Evolutionary conservation across 2,797 vertebrate species (phyloP).

Genomic region (Macropus fuliginosus): DNA sequence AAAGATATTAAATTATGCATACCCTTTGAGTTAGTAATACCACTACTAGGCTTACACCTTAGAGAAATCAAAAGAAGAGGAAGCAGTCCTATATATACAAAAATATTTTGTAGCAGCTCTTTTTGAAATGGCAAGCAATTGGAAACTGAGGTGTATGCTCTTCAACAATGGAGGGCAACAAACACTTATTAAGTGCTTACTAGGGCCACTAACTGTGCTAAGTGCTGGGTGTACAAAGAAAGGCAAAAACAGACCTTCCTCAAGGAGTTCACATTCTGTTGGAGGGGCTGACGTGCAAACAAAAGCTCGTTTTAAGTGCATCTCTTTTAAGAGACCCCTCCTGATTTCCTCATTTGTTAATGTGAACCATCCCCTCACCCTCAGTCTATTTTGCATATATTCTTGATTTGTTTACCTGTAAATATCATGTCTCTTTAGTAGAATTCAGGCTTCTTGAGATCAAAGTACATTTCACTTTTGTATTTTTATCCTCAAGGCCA

Average conservation of each 20-base stretch:
- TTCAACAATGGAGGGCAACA: neutral
- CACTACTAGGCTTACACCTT: too few relatives aligned
- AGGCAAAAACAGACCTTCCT: neutral
- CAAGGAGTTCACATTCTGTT: slow-evolving; percentile 23
- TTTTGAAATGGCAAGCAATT: too few relatives aligned
- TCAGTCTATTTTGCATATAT: neutral
- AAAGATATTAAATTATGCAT: too few relatives aligned
- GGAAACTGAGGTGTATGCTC: too few relatives aligned
- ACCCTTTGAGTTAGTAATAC: too few relatives aligned
- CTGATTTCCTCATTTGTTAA: neutral
- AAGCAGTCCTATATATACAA: too few relatives aligned
- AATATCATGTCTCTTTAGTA: neutral
- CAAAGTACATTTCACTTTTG: neutral
- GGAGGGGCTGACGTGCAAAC: neutral
- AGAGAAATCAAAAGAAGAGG: too few relatives aligned
- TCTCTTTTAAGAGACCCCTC: neutral
- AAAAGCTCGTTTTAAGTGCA: neutral
- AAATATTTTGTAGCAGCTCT: too few relatives aligned
- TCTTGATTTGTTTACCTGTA: neutral
- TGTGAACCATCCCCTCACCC: neutral
- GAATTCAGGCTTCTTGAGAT: neutral
- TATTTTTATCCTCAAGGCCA: neutral
- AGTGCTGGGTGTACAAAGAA: neutral
- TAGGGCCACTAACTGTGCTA: neutral
- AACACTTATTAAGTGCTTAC: neutral